Conservation (phyloP, 2,797 vertebrate genomes). For the Argya squamiceps region DNA sequence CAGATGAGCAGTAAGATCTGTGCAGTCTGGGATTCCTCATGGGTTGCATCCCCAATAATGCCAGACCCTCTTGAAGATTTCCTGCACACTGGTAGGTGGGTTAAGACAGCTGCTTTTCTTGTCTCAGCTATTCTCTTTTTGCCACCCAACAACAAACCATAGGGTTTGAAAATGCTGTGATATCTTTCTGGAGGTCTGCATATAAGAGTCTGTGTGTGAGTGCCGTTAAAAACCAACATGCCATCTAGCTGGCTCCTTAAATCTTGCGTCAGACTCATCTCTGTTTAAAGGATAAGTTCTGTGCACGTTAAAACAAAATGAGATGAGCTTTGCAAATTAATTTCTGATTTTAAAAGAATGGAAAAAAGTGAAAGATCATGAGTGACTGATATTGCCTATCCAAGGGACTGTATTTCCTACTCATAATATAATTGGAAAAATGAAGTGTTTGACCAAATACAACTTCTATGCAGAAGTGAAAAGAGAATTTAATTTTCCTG, state of each 20-base stretch:
- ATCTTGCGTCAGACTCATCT: not conserved
- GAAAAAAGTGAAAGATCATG: not conserved
- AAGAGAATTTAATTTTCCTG: not conserved
- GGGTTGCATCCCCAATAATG: not conserved
- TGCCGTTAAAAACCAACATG: not conserved
- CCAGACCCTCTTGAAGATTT: not conserved
- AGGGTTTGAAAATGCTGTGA: not conserved
- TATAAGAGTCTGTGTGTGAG: fast-evolving
- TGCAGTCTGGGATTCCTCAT: not conserved
- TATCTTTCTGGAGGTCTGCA: not conserved
- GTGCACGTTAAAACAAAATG: not conserved
- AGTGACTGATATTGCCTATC: not conserved
- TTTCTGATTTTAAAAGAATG: not conserved
- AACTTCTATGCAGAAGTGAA: not conserved
- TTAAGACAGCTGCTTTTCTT: not conserved
- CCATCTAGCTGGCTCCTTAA: not conserved
- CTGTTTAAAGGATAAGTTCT: not conserved
- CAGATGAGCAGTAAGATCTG: not conserved
- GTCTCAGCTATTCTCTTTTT: not conserved
- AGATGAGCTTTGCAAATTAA: fast-evolving
- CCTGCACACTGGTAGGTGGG: fast-evolving
- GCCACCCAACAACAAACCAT: fast-evolving
- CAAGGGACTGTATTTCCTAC: not conserved
- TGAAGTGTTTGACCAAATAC: not conserved
- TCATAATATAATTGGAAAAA: not conserved